Evolutionary conservation across 2,113 vertebrate genomes (phyloP), one percentile per base, ranked within the genome.

Genomic region (Stercorarius parasiticus): DNA sequence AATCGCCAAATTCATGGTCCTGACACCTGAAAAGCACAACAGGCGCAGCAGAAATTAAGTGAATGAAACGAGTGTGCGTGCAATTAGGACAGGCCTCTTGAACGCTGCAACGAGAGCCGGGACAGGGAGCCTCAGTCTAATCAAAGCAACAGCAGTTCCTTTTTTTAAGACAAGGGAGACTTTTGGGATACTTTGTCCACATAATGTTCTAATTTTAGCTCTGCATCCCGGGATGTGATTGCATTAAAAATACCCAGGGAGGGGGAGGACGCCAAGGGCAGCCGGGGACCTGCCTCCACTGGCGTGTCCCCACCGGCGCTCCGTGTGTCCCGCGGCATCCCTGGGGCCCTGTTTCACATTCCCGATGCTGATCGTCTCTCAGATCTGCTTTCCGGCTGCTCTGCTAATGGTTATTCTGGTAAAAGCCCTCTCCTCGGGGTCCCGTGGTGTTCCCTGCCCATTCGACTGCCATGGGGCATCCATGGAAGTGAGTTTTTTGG

Each of bases 191-290:
- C 93, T 96, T 94, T 85, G 89, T 92, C 94, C 82, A 58, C 96
- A 94, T 97, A 95, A 95, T 81, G 72, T 97, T 97, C 97, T 96
- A 95, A 94, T 97, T 97, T 96, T 97, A 97, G 97, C 97, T 64
- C 92, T 12, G 72, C 4, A 13, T 66, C 97, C 87, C 5, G 26
- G 88, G 88, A 50, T 95, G 95, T 49, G 78, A 95, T 92, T 81
- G 88, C 95, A 89, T 59, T 92, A 96, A 94, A 97, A 97, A 97
- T 97, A 95, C 94, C 88, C 78, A 0, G 64, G 52, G 83, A 90
- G 73, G 86, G 82, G 94, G 92, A 80, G 82, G 38, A 79, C 49
- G 88, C 96, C 85, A 95, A 95, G 91, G 91, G 94, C 93, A 92
- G 42, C 55, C 45, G 2, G 91, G 82, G 82, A 78, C 78, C 91